Conservation (phyloP, 2,888 invertebrate species). For the Standfussiana lucernea region DNA sequence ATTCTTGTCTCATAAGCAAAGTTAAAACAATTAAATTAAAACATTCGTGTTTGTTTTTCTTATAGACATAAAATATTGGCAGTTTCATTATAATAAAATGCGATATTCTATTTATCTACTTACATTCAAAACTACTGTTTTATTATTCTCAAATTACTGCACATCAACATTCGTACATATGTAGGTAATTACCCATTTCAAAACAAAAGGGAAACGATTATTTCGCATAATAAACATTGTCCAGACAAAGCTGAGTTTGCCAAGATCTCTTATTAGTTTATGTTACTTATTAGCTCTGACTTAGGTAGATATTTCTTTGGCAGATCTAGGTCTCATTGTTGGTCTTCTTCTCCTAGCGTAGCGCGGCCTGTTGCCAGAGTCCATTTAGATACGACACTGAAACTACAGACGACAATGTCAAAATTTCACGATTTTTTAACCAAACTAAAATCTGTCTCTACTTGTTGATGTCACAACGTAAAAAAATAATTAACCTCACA, state of each 20-base stretch:
- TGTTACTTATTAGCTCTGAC: conserved; percentile 3
- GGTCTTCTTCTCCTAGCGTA: conserved; percentile 47
- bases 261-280: neutral
- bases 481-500: conserved; percentile 13
- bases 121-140: conserved; percentile 67
- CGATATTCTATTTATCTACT: conserved; percentile 70
- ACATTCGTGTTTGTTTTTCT: conserved; percentile 55
- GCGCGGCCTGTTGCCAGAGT: conserved; percentile 51
- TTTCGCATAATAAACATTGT: conserved; percentile 2
- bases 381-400: conserved; percentile 58
- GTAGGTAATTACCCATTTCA: conserved; percentile 9
- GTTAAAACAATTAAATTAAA: conserved; percentile 23
- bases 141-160: conserved; percentile 37
- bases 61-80: conserved; percentile 74
- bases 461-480: conserved; percentile 8
- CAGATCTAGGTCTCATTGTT: conserved; percentile 32
- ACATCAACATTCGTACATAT: conserved; percentile 44
- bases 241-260: neutral
- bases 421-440: conserved; percentile 38
- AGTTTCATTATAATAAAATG: conserved; percentile 75
- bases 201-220: conserved; percentile 3
- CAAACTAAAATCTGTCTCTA: conserved; percentile 32
- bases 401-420: conserved; percentile 54
- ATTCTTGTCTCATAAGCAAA: conserved; percentile 1
- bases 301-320: conserved; percentile 36